Evolutionary conservation across 1,140 invertebrate species (phyloP), one percentile per base, ranked within the genome.

Genomic region (Ladona fulva): DNA sequence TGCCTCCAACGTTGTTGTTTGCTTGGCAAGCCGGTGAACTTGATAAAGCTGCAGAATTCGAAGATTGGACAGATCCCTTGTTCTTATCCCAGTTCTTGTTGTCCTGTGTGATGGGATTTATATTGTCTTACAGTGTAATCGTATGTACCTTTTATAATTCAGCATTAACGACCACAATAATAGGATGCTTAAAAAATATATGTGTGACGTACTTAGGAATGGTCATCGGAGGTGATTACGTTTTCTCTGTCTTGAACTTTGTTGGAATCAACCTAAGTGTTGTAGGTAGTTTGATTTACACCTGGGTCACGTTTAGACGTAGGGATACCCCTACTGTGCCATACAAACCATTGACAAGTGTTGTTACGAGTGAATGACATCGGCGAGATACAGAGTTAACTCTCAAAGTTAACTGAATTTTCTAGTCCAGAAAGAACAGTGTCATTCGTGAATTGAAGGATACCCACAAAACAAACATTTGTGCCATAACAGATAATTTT

Each of bases 111-210:
- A 98, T 99, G 95, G 98, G 98, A 0, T 99, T 99, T 85, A 87
- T 99, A 24, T 86, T 99, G 16, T 95, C 94, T 73, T 99, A 98
- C 83, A 95, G 95, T 83, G 94, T 97, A 16, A 93, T 99, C 81
- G 85, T 99, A 44, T 99, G 98, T 86, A 99, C 97, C 0, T 89
- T 94, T 81, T 92, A 95, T 84, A 99, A 99, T 87, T 99, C 97
- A 77, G 97, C 98, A 22, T 87, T 99, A 52, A 99, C 98, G 0
- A 99, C 98, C 24, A 99, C 97, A 11, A 98, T 99, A 79, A 95
- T 99, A 80, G 98, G 98, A 0, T 98, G 96, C 83, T 87, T 98
- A n/a, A 98, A 98, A 85, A 96, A 96, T 85, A 94, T 96, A 79
- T 91, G 92, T 80, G 92, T 96, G 0, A 96, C 94, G 22, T 97